A percentile compares a stretch with the other conserved stretches of the same genome.
Evolutionary conservation across 2,888 invertebrate genomes (phyloP).

Genomic region (Meiosimyza platycephala): DNA sequence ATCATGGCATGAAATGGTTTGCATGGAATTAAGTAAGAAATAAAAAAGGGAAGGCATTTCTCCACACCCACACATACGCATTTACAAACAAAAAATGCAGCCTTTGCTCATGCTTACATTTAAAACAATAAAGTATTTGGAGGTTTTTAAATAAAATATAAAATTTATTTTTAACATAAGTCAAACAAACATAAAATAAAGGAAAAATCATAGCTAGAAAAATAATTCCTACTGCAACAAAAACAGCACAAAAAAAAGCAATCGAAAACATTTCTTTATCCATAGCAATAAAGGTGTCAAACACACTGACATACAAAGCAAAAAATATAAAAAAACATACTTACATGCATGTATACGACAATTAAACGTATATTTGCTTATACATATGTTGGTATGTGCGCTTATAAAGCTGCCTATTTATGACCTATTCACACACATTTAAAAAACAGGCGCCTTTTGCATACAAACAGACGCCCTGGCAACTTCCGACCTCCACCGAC

Average conservation of each 20-base stretch:
- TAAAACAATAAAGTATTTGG: too few species aligned
- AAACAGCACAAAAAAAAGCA: conserved; percentile 4
- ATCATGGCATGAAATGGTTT: too few species aligned
- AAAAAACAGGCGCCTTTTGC: conserved; percentile 12
- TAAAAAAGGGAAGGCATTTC: too few species aligned
- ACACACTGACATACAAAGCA: conserved; percentile 6
- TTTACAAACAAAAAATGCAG: too few species aligned
- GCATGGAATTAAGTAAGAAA: too few species aligned
- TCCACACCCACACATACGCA: too few species aligned
- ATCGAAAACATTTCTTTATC: conserved; percentile 3
- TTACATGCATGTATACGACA: background rate
- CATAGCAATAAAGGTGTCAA: conserved; percentile 17
- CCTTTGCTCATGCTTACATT: too few species aligned
- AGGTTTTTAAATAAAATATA: too few species aligned
- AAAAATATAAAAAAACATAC: background rate
- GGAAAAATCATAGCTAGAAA: background rate
- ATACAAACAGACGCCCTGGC: background rate
- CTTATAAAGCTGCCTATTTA: conserved; percentile 5
- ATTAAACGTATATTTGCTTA: conserved; percentile 2
- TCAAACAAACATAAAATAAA: background rate
- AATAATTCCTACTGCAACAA: background rate
- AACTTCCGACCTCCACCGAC: background rate
- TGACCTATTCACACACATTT: conserved; percentile 36
- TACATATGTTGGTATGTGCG: too few species aligned
- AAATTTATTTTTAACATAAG: too few species aligned